phyloP scores from a whole-genome alignment of 1,140 invertebrate species.

The Nomia melanderi region DNA sequence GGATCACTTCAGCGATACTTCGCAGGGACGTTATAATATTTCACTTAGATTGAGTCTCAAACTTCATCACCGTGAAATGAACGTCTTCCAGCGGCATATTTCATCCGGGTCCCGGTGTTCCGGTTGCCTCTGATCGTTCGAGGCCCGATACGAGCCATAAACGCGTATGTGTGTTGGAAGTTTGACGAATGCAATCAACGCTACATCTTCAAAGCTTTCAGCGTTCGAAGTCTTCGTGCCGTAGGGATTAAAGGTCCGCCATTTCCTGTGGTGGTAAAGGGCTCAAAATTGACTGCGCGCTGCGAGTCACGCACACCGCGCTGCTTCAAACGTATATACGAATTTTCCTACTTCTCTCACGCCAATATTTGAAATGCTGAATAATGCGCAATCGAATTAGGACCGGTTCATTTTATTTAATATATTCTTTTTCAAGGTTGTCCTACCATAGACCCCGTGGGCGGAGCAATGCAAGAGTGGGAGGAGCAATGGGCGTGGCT shows the following conservation, averaged over 20 bases:
- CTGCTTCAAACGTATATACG: background rate
- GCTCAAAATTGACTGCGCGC: slow-evolving; percentile 27
- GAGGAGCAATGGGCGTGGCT: no score
- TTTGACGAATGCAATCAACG: slow-evolving; percentile 47
- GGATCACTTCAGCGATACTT: no score
- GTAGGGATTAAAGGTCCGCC: slow-evolving; percentile 26
- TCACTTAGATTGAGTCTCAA: background rate
- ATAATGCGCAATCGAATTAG: no score
- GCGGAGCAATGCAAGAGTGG: no score
- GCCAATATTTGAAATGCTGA: no score
- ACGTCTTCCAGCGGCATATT: background rate
- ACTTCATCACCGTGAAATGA: background rate
- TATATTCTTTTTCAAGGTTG: no score
- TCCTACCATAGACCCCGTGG: no score
- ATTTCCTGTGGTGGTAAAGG: slow-evolving; percentile 12
- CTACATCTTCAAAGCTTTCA: slow-evolving; percentile 27
- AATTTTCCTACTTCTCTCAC: background rate
- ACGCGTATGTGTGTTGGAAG: slow-evolving; percentile 4
- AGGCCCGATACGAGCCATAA: background rate
- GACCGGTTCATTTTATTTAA: no score
- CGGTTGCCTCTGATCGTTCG: background rate
- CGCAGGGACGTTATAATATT: background rate
- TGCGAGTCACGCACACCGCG: background rate
- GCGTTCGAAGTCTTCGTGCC: slow-evolving; percentile 29
- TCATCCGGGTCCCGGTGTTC: background rate